Conservation (phyloP, 2,797 vertebrate genomes). For the Orestias chungarensis region DNA sequence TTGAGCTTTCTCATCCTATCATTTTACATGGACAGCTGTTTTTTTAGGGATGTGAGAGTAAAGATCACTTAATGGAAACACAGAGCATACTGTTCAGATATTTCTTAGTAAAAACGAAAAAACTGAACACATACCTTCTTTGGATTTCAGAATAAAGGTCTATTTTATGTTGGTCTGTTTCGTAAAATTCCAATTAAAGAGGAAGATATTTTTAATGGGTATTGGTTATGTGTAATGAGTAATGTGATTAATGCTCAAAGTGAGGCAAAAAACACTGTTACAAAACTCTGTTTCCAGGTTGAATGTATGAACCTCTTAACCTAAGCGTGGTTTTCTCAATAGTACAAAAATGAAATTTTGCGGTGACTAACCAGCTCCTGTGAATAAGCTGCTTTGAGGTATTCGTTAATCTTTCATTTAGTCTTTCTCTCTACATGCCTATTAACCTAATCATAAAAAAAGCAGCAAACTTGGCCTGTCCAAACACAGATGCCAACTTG, state of each 20-base stretch:
- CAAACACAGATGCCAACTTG: constrained; percentile 13
- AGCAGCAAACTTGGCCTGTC: background rate
- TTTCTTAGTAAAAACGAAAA: background rate
- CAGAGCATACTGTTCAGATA: background rate
- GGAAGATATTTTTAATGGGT: background rate
- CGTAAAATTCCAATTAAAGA: background rate
- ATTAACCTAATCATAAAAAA: constrained; percentile 13
- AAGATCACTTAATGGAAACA: background rate
- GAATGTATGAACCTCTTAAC: constrained; percentile 8
- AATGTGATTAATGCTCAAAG: background rate
- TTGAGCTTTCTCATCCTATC: background rate
- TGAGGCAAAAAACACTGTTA: background rate
- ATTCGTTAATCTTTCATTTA: constrained; percentile 11
- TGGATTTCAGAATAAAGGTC: background rate
- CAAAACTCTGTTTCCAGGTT: background rate
- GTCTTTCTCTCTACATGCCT: constrained; percentile 4
- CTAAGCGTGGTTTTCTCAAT: background rate
- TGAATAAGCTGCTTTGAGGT: constrained; percentile 5
- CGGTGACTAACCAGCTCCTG: constrained; percentile 28
- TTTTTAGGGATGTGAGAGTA: background rate
- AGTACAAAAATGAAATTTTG: constrained; percentile 14
- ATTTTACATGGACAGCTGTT: background rate
- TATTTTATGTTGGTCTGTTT: background rate
- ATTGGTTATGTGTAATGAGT: background rate
- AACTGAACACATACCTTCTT: background rate